Evolutionary conservation across 2,113 vertebrate genomes (phyloP), one percentile per base, ranked within the genome.

Genomic region (Lepus americanus): DNA sequence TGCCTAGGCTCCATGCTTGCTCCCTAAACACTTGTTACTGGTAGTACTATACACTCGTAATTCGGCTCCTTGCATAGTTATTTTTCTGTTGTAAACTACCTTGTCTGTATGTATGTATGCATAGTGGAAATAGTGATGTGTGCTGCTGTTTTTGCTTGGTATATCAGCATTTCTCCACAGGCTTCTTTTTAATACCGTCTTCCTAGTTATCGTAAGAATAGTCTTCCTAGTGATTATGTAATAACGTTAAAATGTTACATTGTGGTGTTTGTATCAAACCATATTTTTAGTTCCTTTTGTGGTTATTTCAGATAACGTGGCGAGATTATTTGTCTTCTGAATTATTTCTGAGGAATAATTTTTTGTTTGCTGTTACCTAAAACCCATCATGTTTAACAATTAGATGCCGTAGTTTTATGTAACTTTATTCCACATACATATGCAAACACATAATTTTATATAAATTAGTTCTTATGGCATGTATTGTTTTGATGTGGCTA

Each of bases 41-140:
- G 4, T 33, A 2, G 39, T 27, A 20, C 27, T 1, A 3, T 4
- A 22, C n/a, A 29, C 3, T 1, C 63, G 4, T 6, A 2, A 4
- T 31, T 23, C 29, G 12, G 6, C 8, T 55, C n/a, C 44, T 84
- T 23, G 17, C 11, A 0, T 8, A 1, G 10, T 31, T 78, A 16
- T 33, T 67, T 20, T 49, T 36, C 1, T 22, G 12, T 39, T 25
- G 44, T 36, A 9, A 49, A 4, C 61, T 29, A 5, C 10, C 53
- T 2, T 22, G 70, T 20, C 11, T 51, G 0, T 20, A 6, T 36
- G 3, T 7, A 31, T 33, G 33, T 73, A 16, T 55, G 51, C 13
- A 29, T 14, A 16, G 10, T 25, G 6, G 25, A 31, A 72, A 22
- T 25, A 6, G 14, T 17, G 23, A 14, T 25, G 5, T 53, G 19